Evolutionary conservation across 1,140 invertebrate genomes (phyloP).

Genomic region (Pseudomyrmex gracilis): DNA sequence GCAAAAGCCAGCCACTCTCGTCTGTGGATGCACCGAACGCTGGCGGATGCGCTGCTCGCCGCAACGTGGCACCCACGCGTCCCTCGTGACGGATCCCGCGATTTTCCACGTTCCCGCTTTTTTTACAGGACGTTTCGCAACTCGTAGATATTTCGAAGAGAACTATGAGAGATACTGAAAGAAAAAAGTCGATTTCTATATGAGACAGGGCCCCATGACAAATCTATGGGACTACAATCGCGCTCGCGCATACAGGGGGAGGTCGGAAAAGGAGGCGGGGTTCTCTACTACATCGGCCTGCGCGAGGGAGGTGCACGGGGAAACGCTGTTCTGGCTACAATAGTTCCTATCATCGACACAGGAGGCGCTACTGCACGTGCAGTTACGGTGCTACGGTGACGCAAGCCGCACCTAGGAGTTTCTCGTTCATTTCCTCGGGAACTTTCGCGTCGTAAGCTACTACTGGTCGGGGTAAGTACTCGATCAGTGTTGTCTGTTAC

Average conservation of each 20-base stretch:
- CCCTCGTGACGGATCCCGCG: background rate
- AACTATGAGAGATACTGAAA: constrained; percentile 8
- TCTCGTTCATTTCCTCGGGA: constrained; percentile 74
- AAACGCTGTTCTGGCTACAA: constrained; percentile 23
- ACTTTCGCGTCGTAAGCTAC: background rate
- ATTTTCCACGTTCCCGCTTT: constrained; percentile 3
- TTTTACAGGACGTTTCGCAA: background rate
- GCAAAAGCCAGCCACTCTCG: constrained; percentile 62
- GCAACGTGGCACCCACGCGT: constrained; percentile 54
- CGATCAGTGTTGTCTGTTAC: background rate
- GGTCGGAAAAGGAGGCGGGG: constrained; percentile 76
- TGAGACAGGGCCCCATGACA: constrained; percentile 44
- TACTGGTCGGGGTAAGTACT: constrained; percentile 48
- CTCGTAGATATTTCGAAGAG: background rate
- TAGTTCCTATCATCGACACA: constrained; percentile 32
- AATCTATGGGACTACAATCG: constrained; percentile 64
- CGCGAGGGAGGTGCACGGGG: constrained; percentile 41
- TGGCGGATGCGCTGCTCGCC: constrained; percentile 40
- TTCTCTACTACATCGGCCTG: constrained; percentile 56
- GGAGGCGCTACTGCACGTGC: constrained; percentile 64
- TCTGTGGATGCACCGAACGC: constrained; percentile 47
- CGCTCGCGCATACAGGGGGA: constrained; percentile 62
- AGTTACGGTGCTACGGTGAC: constrained; percentile 67
- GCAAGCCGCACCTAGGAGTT: constrained; percentile 79
- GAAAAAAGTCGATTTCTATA: constrained; percentile 20